phyloP scores from a whole-genome alignment of 2,888 invertebrate species.

The Lithophane leautieri region DNA sequence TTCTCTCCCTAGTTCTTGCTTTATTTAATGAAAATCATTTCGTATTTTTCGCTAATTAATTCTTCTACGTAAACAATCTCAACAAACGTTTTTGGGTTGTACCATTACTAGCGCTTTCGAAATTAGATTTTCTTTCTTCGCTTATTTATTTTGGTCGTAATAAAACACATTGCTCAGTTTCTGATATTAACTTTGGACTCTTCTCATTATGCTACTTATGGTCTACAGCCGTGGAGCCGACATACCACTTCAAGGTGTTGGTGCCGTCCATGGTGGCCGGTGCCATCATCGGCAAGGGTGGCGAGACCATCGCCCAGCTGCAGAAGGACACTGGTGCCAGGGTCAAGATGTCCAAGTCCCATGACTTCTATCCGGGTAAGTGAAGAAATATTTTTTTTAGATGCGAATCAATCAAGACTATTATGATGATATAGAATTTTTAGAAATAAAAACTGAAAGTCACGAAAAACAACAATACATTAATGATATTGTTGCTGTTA shows the following conservation, averaged over 20 bases:
- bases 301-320: constrained; percentile 99
- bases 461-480: neutral
- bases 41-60: constrained; percentile 37
- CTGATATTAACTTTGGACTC: constrained; percentile 32
- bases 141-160: constrained; percentile 14
- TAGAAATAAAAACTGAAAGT: no score
- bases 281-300: constrained; percentile 99
- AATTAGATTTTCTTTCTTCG: constrained; percentile 5
- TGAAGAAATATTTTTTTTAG: constrained; percentile 44
- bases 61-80: constrained; percentile 12
- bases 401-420: neutral
- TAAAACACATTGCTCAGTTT: constrained; percentile 70
- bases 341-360: constrained; percentile 99
- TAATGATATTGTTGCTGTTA: neutral
- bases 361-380: constrained; percentile 99
- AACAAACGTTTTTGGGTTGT: constrained; percentile 20
- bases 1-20: constrained; percentile 21
- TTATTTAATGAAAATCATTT: constrained; percentile 37
- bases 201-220: constrained; percentile 66
- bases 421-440: neutral
- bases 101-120: constrained; percentile 1
- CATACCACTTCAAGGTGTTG: constrained; percentile 98
- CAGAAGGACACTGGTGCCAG: constrained; percentile 99
- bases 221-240: constrained; percentile 94
- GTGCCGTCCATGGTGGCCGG: constrained; percentile 99